Evolutionary conservation across 2,888 invertebrate species (phyloP).

Genomic region (Cerceris ruficornis): DNA sequence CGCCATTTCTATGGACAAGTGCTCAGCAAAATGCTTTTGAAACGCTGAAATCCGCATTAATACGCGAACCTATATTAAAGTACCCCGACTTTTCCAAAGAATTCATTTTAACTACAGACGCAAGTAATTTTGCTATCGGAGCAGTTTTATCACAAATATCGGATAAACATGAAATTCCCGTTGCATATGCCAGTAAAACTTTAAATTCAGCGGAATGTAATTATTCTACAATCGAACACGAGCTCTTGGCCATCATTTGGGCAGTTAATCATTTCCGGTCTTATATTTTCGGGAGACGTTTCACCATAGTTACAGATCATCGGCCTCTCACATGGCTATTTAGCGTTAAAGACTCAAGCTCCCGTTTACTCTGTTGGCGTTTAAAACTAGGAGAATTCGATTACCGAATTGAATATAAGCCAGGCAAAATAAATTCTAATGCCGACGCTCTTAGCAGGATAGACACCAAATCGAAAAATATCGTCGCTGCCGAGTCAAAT

Average conservation of each 20-base stretch:
- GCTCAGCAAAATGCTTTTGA: constrained; percentile 45
- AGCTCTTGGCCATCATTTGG: constrained; percentile 77
- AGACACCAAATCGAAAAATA: constrained; percentile 68
- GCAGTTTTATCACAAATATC: constrained; percentile 70
- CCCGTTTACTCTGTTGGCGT: constrained; percentile 70
- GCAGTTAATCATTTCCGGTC: constrained; percentile 74
- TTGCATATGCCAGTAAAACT: constrained; percentile 75
- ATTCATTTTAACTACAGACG: constrained; percentile 76
- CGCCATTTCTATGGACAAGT: constrained; percentile 56
- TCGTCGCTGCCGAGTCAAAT: constrained; percentile 50
- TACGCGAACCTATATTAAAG: constrained; percentile 51
- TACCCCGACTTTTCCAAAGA: constrained; percentile 42
- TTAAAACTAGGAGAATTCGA: constrained; percentile 72
- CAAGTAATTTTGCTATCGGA: constrained; percentile 48
- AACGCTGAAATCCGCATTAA: constrained; percentile 13
- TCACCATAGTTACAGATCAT: constrained; percentile 69
- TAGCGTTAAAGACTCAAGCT: constrained; percentile 71
- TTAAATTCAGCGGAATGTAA: constrained; percentile 73
- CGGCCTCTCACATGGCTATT: constrained; percentile 66
- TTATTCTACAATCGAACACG: constrained; percentile 76
- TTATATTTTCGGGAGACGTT: constrained; percentile 77
- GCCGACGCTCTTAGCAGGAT: background rate
- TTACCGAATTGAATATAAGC: constrained; percentile 71
- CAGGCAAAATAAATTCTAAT: constrained; percentile 51
- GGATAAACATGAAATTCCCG: constrained; percentile 65